Percentiles rank a stretch among this genome's conserved stretches.
Evolutionary conservation across 2,888 invertebrate genomes (phyloP).

Genomic region (Tenodera sinensis): DNA sequence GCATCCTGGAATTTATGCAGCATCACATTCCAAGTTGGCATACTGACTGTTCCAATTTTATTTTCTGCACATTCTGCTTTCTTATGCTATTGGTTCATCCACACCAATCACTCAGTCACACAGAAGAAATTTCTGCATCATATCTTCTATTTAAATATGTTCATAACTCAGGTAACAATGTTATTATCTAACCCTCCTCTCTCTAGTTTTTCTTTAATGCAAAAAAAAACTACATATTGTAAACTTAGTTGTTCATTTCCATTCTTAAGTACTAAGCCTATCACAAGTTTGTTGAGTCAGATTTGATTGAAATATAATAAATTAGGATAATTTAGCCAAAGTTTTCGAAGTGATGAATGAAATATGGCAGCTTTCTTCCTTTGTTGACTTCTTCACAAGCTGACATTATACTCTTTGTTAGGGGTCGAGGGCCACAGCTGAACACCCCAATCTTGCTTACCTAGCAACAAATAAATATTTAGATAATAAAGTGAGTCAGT

Average conservation of each 20-base stretch:
- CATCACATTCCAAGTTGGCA: background rate
- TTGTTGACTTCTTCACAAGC: slow-evolving; percentile 97
- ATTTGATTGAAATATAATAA: background rate
- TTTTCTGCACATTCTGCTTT: background rate
- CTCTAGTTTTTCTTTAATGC: background rate
- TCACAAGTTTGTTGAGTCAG: background rate
- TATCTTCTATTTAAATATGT: background rate
- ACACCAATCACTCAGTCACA: background rate
- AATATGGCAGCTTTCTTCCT: slow-evolving; percentile 85
- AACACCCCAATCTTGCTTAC: slow-evolving; percentile 98
- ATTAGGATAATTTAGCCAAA: slow-evolving; percentile 60
- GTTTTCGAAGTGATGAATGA: slow-evolving; percentile 97
- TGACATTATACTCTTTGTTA: slow-evolving; percentile 95
- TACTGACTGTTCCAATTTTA: background rate
- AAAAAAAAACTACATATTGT: background rate
- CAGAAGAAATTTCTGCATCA: background rate
- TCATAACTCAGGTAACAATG: background rate
- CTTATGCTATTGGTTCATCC: background rate
- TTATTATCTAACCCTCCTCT: background rate
- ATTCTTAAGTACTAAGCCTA: background rate
- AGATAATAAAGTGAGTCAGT: too few relatives aligned
- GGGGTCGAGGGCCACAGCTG: slow-evolving; percentile 94
- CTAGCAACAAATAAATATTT: slow-evolving; percentile 52
- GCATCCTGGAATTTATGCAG: too few relatives aligned
- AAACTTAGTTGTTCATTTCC: background rate